Percentiles rank a stretch among this genome's conserved stretches.
Evolutionary conservation across 2,113 vertebrate species (phyloP).

Genomic region (Plecotus auritus): DNA sequence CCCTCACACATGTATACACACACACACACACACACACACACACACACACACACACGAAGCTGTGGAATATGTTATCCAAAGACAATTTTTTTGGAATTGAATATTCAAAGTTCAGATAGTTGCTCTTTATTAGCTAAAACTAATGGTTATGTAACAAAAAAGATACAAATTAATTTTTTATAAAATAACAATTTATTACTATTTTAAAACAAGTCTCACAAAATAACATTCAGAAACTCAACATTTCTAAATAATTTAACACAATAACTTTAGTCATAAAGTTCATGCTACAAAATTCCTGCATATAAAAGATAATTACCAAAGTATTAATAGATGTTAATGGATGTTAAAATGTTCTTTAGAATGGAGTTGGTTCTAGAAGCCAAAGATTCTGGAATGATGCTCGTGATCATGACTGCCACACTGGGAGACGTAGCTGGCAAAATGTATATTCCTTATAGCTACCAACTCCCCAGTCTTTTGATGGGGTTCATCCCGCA

Average conservation of each 20-base stretch:
- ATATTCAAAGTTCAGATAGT: not conserved
- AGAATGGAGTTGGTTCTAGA: slow-evolving; percentile 72
- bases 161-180: slow-evolving; percentile 54
- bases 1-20: not conserved
- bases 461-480: slow-evolving; percentile 16
- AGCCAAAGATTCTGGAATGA: slow-evolving; percentile 62
- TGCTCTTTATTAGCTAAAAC: slow-evolving; percentile 18
- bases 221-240: slow-evolving; percentile 79
- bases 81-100: slow-evolving; percentile 2
- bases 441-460: not conserved
- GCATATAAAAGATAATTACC: slow-evolving; percentile 77
- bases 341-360: slow-evolving; percentile 78
- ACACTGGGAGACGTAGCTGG: not conserved
- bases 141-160: slow-evolving; percentile 23
- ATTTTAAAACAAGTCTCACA: slow-evolving; percentile 80
- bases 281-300: slow-evolving; percentile 81
- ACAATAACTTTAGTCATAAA: slow-evolving; percentile 77
- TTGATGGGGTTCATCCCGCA: slow-evolving; percentile 1
- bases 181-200: slow-evolving; percentile 83
- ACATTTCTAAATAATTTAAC: slow-evolving; percentile 81
- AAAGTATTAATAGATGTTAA: slow-evolving; percentile 72
- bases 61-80: not conserved
- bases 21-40: not conserved
- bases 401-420: not conserved
- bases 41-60: not conserved